These are phyloP conservation scores for Acleris holmiana DNA, from an alignment of 2,888 invertebrate genomes.

Conservation along the genomic window DNA sequence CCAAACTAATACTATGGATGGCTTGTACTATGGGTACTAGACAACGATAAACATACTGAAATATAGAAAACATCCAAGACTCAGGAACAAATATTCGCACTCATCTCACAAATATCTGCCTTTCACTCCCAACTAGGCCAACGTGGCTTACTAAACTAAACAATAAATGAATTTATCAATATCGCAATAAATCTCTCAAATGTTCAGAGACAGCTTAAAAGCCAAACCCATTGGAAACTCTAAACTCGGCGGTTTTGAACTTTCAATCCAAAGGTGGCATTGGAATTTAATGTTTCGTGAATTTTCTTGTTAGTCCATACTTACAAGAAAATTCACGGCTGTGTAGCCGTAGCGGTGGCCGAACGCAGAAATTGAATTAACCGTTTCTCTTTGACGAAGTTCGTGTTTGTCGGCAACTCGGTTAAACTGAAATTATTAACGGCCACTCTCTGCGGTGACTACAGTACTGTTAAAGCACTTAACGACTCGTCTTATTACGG, in stretches of 20 bases:
- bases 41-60: too few species aligned
- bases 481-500: constrained; percentile 20
- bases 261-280: constrained; percentile 61
- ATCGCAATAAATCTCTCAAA: constrained; percentile 19
- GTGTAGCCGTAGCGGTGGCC: constrained; percentile 54
- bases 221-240: constrained; percentile 45
- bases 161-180: constrained; percentile 1
- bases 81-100: too few species aligned
- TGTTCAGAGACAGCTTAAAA: constrained; percentile 24
- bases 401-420: constrained; percentile 65
- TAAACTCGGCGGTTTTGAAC: constrained; percentile 52
- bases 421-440: constrained; percentile 66
- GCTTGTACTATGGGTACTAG: too few species aligned
- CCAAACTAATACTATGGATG: too few species aligned
- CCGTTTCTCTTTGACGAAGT: constrained; percentile 72
- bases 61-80: too few species aligned
- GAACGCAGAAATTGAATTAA: constrained; percentile 74
- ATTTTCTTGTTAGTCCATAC: constrained; percentile 62
- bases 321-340: too few species aligned
- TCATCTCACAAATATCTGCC: too few species aligned
- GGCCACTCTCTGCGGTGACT: constrained; percentile 51
- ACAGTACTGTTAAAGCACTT: constrained; percentile 48
- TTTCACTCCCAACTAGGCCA: too few species aligned
- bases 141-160: too few species aligned
- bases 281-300: constrained; percentile 70